Evolutionary conservation across 1,140 invertebrate species (phyloP), one percentile per base, ranked within the genome.

Genomic region (Cydia strobilella): DNA sequence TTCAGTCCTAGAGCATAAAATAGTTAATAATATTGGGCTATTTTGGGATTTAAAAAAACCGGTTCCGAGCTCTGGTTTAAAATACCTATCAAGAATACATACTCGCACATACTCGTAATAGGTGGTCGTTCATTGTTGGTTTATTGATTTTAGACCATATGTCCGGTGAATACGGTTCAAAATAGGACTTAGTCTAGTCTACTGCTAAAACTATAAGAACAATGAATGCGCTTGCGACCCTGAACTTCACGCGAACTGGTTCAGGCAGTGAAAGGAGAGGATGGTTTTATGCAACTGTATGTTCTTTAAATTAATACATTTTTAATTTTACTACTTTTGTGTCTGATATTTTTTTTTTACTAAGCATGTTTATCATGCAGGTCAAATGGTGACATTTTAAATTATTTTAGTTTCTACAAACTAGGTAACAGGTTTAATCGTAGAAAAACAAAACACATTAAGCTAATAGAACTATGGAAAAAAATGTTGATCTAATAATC

Each of bases 241-340:
- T 73, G 72, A 73, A 73, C 72, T 73, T 73, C 72, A 73, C 13
- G 72, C 72, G 23, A n/a, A 73, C 72, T 73, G 72, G 72, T 73
- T 48, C 25, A 51, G 20, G 0, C 72, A 73, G 72, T 73, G 72
- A 73, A 73, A 54, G 72, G 72, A 54, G n/a, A 7, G 65, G 65
- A 69, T 10, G 5, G 65, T 31, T 20, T 69, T 18, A 69, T 35
- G 65, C 65, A 31, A 31, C 1, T 3, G 9, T 10, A 9, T 39
- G 9, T 39, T 39, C 35, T 66, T 31, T 66, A 35, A n/a, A n/a
- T 31, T 20, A 54, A 54, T 54, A 54, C 7, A 3, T 7, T 54
- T 18, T 18, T 18, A 54, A 48, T 54, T 18, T 6, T 54, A 54
- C 5, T 54, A 18, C 4, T 54, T 54, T 54, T n/a, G n/a, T 54